Base-by-base conservation (phyloP, 2,797 vertebrate species). In the Hirundo rustica region DNA sequence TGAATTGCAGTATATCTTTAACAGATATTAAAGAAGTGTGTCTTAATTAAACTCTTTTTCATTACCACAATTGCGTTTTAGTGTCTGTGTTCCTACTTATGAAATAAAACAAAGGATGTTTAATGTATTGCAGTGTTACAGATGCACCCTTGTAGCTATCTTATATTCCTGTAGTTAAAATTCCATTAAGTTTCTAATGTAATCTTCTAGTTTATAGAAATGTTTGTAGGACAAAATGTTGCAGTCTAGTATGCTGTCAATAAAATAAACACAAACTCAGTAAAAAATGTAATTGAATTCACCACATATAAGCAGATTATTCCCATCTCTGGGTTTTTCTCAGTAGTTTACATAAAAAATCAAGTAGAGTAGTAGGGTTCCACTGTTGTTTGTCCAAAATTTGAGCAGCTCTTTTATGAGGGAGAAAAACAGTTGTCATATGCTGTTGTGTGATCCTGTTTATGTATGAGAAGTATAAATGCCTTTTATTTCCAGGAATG, bases 21-120 rank as follows among this genome's bases (percentile, higher is more conserved):
- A 50, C 23, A n/a, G 42, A 61, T 93, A 62, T 62, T 66, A 83
- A 87, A 74, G 23, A 57, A 72, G 3, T n/a, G 11, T 64, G n/a
- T 71, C 50, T 96, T 91, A 95, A 85, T 78, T 83, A 83, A 87
- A 89, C 5, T 32, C 10, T 36, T 32, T 82, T 85, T 91, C 75
- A 55, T 65, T 5, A 72, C 18, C 44, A 55, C 8, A 61, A 91
- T 91, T 91, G 34, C 34, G 77, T 73, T 92, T 88, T 83, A 93
- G 13, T 77, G 45, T 60, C 29, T 61, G 22, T 66, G 16, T 61
- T 93, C 38, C 29, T 77, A 40, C 29, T 65, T 93, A 71, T 20
- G 29, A 83, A 70, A 85, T 51, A 68, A 88, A 80, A 80, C 45
- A 64, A 54, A 53, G 15, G 22, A 67, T 65, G 15, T 57, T 90